These are phyloP conservation scores for Theristicus caerulescens DNA, from an alignment of 2,113 vertebrate species.

Conservation along the genomic window DNA sequence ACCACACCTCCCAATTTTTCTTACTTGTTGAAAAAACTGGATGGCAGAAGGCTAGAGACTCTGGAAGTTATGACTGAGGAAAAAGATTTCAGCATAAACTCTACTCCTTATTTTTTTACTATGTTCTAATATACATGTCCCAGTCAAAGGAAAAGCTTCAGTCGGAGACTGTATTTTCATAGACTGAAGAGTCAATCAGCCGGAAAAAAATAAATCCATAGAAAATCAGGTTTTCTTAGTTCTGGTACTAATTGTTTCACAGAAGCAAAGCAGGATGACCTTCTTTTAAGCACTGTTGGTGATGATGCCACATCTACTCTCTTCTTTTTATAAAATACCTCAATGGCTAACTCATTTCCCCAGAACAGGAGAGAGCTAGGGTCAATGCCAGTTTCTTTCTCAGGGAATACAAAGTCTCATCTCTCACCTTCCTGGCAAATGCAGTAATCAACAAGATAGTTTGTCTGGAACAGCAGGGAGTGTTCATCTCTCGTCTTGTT, in stretches of 20 bases:
- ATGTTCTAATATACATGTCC: background rate
- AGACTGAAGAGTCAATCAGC: background rate
- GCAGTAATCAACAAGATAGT: constrained; percentile 23
- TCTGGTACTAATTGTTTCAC: background rate
- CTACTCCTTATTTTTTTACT: background rate
- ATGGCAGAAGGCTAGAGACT: background rate
- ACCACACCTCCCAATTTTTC: fast-evolving
- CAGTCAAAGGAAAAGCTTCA: background rate
- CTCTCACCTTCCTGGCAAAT: constrained; percentile 23
- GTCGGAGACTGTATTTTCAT: background rate
- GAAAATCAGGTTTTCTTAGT: background rate
- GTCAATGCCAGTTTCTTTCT: constrained; percentile 32
- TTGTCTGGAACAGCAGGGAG: constrained; percentile 9
- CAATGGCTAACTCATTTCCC: background rate
- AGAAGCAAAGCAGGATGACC: background rate
- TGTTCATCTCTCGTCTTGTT: background rate
- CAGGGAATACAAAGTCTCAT: constrained; percentile 30
- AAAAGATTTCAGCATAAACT: background rate
- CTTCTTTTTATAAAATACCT: background rate
- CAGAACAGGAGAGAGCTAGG: background rate
- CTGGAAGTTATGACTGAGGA: background rate
- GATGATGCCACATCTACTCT: background rate
- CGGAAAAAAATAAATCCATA: background rate
- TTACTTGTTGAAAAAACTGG: background rate
- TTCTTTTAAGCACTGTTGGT: background rate